A percentile compares a stretch with the other conserved stretches of the same genome.
Evolutionary conservation across 2,113 vertebrate species (phyloP).

Genomic region (Paralichthys olivaceus): DNA sequence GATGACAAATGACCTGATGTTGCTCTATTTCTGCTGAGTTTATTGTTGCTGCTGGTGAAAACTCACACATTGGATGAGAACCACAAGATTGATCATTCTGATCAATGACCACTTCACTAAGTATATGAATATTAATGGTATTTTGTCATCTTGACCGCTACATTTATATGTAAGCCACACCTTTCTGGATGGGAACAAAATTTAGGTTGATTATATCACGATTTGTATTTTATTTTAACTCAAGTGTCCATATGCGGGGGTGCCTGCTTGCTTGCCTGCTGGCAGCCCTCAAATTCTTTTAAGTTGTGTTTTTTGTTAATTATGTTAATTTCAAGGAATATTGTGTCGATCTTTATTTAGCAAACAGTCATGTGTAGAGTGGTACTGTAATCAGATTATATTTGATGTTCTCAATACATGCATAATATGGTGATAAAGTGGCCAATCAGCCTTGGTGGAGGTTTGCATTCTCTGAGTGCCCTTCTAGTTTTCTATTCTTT

Average conservation of each 20-base stretch:
- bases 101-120: neutral
- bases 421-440: neutral
- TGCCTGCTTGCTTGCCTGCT: too few species aligned
- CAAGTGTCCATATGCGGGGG: too few species aligned
- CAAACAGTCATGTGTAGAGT: too few species aligned
- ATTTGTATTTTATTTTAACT: neutral
- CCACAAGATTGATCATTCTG: neutral
- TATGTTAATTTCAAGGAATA: too few species aligned
- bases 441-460: too few species aligned
- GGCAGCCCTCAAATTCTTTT: too few species aligned
- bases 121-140: neutral
- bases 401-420: neutral
- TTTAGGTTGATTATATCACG: neutral
- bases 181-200: neutral
- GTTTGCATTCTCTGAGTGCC: neutral
- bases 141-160: neutral
- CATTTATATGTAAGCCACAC: neutral
- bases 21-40: neutral
- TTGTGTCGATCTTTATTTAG: too few species aligned
- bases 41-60: neutral
- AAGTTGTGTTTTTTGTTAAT: too few species aligned
- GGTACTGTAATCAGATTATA: neutral
- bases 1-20: constrained; percentile 22
- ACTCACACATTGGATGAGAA: neutral
- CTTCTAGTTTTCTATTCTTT: neutral